Percentiles rank a stretch among this genome's conserved stretches.
phyloP scores from a whole-genome alignment of 2,113 vertebrate genomes.

The Numida meleagris region DNA sequence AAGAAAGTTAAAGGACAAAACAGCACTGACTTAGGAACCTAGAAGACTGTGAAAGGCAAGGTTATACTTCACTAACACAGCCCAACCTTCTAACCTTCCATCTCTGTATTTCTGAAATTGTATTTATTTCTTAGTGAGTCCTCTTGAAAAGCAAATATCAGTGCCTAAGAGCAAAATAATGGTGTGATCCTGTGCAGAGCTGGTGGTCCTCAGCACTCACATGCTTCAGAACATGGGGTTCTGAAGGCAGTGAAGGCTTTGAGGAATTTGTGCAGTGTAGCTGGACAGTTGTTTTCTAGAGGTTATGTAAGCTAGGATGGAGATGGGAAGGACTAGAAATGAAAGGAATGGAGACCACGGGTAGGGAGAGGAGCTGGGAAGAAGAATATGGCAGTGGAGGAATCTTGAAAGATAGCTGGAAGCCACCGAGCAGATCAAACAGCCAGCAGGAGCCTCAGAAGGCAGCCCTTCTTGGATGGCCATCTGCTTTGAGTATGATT shows the following conservation, averaged over 20 bases:
- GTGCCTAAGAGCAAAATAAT: neutral
- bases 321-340: neutral
- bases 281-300: neutral
- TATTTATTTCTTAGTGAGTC: neutral
- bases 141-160: neutral
- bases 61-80: neutral
- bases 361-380: neutral
- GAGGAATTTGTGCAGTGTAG: neutral
- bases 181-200: neutral
- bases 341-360: neutral
- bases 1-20: neutral
- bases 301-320: neutral
- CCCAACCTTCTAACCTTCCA: neutral
- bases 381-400: neutral
- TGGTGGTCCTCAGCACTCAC: neutral
- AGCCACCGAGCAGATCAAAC: neutral
- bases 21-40: neutral
- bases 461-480: neutral
- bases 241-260: neutral
- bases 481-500: neutral
- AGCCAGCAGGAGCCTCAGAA: fast-evolving
- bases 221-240: neutral
- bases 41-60: neutral
- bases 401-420: neutral
- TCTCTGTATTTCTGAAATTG: neutral